phyloP scores from a whole-genome alignment of 2,888 invertebrate genomes.

The Agrotis exclamationis region DNA sequence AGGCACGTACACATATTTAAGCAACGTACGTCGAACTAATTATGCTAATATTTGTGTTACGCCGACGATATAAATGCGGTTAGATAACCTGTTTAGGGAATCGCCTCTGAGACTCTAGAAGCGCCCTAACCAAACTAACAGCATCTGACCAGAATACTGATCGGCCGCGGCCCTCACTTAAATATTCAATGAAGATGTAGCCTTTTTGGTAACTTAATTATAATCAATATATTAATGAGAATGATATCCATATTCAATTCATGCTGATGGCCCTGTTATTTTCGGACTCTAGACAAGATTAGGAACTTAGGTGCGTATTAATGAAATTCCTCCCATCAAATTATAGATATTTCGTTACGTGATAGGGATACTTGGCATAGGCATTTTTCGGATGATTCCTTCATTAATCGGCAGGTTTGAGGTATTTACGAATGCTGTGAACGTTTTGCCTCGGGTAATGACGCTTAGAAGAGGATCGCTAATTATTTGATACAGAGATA shows the following conservation, averaged over 20 bases:
- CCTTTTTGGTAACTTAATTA: slow-evolving; percentile 77
- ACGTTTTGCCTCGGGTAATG: slow-evolving; percentile 41
- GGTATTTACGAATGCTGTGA: slow-evolving; percentile 58
- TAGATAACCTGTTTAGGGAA: slow-evolving; percentile 88
- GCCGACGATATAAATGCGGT: slow-evolving; percentile 86
- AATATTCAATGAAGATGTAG: slow-evolving; percentile 82
- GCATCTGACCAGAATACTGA: slow-evolving; percentile 85
- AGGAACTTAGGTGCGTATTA: slow-evolving; percentile 64
- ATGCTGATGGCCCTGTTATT: slow-evolving; percentile 56
- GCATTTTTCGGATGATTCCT: slow-evolving; percentile 64
- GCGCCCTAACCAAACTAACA: slow-evolving; percentile 85
- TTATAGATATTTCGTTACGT: slow-evolving; percentile 71
- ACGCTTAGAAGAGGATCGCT: slow-evolving; percentile 12
- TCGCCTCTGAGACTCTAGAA: slow-evolving; percentile 83
- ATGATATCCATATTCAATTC: slow-evolving; percentile 66
- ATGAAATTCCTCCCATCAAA: slow-evolving; percentile 68
- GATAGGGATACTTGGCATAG: slow-evolving; percentile 67
- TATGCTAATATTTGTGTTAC: slow-evolving; percentile 87
- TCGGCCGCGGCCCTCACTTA: slow-evolving; percentile 72
- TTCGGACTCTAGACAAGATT: slow-evolving; percentile 60
- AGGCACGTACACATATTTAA: slow-evolving; percentile 75
- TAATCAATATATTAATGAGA: slow-evolving; percentile 74
- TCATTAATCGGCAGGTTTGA: slow-evolving; percentile 61
- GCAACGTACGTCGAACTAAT: slow-evolving; percentile 81
- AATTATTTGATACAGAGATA: background rate